Evolutionary conservation across 2,797 vertebrate genomes (phyloP), one percentile per base, ranked within the genome.

Genomic region (Chiroxiphia lanceolata): DNA sequence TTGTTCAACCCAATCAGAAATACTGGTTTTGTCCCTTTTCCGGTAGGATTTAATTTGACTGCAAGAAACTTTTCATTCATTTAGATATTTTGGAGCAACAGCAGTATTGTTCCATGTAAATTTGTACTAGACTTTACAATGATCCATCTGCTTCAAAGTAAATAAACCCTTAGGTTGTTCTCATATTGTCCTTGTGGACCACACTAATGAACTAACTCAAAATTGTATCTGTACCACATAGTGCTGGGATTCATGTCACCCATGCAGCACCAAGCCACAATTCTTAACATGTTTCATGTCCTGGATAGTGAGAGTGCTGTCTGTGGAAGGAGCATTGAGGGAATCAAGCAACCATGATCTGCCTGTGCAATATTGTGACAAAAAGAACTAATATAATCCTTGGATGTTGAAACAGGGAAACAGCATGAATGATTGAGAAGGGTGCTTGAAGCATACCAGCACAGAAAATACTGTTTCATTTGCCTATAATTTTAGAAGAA

Each of bases 221-320:
- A 77, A 45, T 40, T 83, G 12, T 16, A 65, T 78, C 54, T 21
- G 15, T 38, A 19, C 14, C 33, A 17, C 3, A 3, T 38, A 42
- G 21, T 26, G 22, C n/a, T 72, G 45, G 25, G 29, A 33, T 5
- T 80, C 0, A 7, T 18, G 2, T 33, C 20, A 48, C 18, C 7
- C 10, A 5, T 16, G 16, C 0, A 0, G 22, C 44, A 59, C 14
- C 0, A 4, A 80, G 36, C 22, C 56, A 88, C 15, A 38, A 9
- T 60, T 81, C 17, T 65, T 61, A 29, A 12, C 8, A 1, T 44
- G 8, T 51, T 83, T 67, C 17, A 13, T 59, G 9, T 83, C 36
- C 31, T 48, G 45, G 15, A 8, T 59, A 60, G 47, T 21, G 31
- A 63, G 72, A 87, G 70, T 27, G 72, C 10, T 72, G 44, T 4